A percentile compares a stretch with the other conserved stretches of the same genome.
Evolutionary conservation across 1,140 invertebrate species (phyloP).

Genomic region (Dinoponera quadriceps): DNA sequence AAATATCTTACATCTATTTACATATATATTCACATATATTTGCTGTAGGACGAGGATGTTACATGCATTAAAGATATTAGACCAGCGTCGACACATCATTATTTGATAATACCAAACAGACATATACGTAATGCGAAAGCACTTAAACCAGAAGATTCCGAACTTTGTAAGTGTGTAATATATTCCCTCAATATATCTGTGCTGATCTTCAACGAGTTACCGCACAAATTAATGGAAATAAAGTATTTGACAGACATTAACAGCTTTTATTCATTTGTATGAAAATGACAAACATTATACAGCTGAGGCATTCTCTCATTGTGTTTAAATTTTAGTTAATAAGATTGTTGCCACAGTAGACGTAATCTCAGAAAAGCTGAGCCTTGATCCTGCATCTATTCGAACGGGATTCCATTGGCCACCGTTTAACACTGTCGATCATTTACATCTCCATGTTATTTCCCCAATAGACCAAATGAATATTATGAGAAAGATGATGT

Average conservation of each 20-base stretch:
- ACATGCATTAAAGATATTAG: conserved; percentile 94
- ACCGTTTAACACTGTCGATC: conserved; percentile 93
- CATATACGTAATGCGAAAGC: conserved; percentile 92
- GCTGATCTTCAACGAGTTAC: conserved; percentile 41
- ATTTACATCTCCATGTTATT: conserved; percentile 96
- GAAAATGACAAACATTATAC: too few relatives aligned
- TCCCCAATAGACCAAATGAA: conserved; percentile 92
- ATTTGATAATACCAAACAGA: conserved; percentile 91
- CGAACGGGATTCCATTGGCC: conserved; percentile 96
- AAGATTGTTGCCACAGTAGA: conserved; percentile 87
- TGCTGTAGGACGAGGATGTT: conserved; percentile 90
- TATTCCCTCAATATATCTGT: conserved; percentile 5
- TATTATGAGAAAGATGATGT: conserved; percentile 89
- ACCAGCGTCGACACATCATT: conserved; percentile 93
- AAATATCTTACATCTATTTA: neutral
- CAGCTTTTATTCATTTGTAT: conserved; percentile 54
- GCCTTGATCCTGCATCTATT: conserved; percentile 85
- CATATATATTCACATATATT: conserved; percentile 57
- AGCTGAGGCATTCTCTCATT: conserved; percentile 27
- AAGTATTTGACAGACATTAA: too few relatives aligned
- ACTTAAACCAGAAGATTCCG: conserved; percentile 88
- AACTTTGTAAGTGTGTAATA: conserved; percentile 87
- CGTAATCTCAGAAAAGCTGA: conserved; percentile 86
- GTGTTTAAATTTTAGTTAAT: conserved; percentile 85
- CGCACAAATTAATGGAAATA: conserved; percentile 7